Evolutionary conservation across 1,140 invertebrate genomes (phyloP).

Genomic region (Heliconius nattereri): DNA sequence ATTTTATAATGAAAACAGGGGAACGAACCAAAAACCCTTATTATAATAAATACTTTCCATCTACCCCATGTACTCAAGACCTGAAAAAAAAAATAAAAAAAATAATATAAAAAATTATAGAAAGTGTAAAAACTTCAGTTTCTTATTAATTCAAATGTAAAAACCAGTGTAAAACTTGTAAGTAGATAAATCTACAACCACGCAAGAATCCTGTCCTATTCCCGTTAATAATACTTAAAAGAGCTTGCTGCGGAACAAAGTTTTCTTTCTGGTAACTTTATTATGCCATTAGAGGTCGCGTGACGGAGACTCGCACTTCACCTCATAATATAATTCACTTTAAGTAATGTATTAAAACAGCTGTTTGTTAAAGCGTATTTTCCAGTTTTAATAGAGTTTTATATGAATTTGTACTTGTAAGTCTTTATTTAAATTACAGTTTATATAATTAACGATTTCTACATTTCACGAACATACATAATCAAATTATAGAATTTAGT

Average conservation of each 20-base stretch:
- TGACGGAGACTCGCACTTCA: conserved; percentile 70
- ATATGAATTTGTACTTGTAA: background rate
- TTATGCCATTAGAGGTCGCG: conserved; percentile 75
- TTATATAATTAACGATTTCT: background rate
- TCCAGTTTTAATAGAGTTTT: background rate
- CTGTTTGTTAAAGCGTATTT: background rate
- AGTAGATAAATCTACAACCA: background rate
- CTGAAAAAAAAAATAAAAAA: too few relatives aligned
- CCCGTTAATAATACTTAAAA: conserved; percentile 75
- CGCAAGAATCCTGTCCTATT: conserved; percentile 43
- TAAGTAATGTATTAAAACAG: conserved; percentile 56
- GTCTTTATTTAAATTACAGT: background rate
- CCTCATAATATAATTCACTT: conserved; percentile 68
- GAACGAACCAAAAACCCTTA: too few relatives aligned
- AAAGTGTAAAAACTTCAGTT: background rate
- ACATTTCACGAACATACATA: background rate
- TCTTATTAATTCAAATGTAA: background rate
- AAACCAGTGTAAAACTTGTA: background rate
- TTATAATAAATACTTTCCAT: too few relatives aligned
- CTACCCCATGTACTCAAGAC: too few relatives aligned
- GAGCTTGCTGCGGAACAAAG: conserved; percentile 62
- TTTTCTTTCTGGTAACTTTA: conserved; percentile 78
- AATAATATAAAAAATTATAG: background rate
- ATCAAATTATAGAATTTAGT: background rate
- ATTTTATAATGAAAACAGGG: too few relatives aligned